Base-by-base conservation (phyloP, 2,888 invertebrate species). In the Idaea straminata region DNA sequence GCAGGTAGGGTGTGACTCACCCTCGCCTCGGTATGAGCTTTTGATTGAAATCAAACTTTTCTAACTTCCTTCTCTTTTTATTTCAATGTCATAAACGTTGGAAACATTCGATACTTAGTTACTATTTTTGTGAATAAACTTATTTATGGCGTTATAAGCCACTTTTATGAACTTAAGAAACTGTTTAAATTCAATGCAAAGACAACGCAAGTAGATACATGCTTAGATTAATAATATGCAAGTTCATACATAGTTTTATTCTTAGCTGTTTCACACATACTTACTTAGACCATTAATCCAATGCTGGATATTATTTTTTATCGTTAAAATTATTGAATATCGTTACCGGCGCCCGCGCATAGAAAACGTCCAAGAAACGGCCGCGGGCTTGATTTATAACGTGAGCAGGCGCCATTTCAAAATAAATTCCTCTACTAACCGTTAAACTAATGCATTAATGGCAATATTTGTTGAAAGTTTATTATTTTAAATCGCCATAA, bases 1-100 rank as follows among this genome's bases (percentile, higher is more conserved):
- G 69, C 72, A 72, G 72, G 73, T 72, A 72, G 58, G 47, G 47
- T 66, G 47, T 66, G 65, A 69, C 61, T 66, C 66, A 68, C 35
- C 61, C 63, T 59, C 59, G 47, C 47, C 13, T 47, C 59, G 34
- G 34, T 59, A 13, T 59, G 16, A 47, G 47, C 47, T 47, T 47
- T 47, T 47, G 47, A 47, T 47, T 47, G 47, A 47, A 47, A 47
- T 47, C 47, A 47, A 47, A 47, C 47, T 47, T 47, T 47, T 47
- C 47, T 47, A 47, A 47, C 47, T 47, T 47, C 47, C 47, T 25
- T 47, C 47, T 47, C 47, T 47, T 47, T 47, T 47, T 47, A 47
- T 25, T 25, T 47, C 47, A 47, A 47, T 13, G 13, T 47, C 10
- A 13, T 47, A 5, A 47, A 47, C 13, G 47, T 47, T 47, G 7